A percentile compares a stretch with the other conserved stretches of the same genome.
Conservation (phyloP, 1,140 invertebrate genomes). For the Eriocheir sinensis region DNA sequence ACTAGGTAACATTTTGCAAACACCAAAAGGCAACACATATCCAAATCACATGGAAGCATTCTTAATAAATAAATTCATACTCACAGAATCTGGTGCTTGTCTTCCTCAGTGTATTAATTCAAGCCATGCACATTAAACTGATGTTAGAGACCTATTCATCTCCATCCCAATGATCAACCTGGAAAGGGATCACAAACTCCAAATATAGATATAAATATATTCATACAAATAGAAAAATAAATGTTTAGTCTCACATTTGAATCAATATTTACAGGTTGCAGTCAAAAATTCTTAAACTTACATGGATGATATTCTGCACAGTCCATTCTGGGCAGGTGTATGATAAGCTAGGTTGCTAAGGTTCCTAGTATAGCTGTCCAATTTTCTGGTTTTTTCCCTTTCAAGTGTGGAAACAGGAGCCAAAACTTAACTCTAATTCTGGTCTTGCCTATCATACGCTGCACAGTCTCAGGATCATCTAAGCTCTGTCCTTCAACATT, state of each 20-base stretch:
- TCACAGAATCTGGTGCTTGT: too few species aligned
- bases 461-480: neutral
- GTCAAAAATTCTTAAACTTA: neutral
- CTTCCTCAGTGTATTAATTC: too few species aligned
- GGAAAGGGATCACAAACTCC: neutral
- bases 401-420: conserved; percentile 40
- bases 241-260: neutral
- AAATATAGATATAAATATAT: neutral
- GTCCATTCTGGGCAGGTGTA: neutral
- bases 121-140: neutral
- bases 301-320: neutral
- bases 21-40: too few species aligned
- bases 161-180: neutral
- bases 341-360: neutral
- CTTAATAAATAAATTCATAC: too few species aligned
- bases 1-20: too few species aligned
- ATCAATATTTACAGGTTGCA: neutral
- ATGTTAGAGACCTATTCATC: neutral
- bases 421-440: conserved; percentile 47
- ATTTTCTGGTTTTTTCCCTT: conserved; percentile 38
- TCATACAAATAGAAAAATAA: neutral
- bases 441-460: conserved; percentile 5
- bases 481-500: neutral
- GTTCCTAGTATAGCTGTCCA: conserved; percentile 15
- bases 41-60: too few species aligned